phyloP scores from a whole-genome alignment of 2,113 vertebrate species.

The Lethenteron reissneri region DNA sequence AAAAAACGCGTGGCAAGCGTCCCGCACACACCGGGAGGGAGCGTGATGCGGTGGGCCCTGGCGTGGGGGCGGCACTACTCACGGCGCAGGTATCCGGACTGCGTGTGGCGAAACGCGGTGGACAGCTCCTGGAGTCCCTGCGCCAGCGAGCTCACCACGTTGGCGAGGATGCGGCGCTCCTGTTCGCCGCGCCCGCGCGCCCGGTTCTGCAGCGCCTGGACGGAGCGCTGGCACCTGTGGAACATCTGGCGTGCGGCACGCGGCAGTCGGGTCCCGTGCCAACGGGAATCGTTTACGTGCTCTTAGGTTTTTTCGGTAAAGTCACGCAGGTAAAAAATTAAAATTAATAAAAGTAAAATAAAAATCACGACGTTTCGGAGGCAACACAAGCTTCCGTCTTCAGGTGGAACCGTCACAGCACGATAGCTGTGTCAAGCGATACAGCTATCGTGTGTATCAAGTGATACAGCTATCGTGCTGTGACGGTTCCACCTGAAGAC shows the following conservation, averaged over 20 bases:
- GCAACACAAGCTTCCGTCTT: too few relatives aligned
- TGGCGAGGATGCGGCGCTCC: constrained; percentile 61
- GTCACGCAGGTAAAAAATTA: background rate
- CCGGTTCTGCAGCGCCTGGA: constrained; percentile 49
- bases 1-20: too few relatives aligned
- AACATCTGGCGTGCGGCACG: constrained; percentile 44
- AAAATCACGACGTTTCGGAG: background rate
- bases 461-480: too few relatives aligned
- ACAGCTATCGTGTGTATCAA: too few relatives aligned
- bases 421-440: too few relatives aligned
- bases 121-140: constrained; percentile 83
- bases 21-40: too few relatives aligned
- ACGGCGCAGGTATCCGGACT: constrained; percentile 90
- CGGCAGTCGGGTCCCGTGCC: too few relatives aligned
- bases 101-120: constrained; percentile 59
- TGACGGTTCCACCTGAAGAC: too few relatives aligned
- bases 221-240: constrained; percentile 76
- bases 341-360: background rate
- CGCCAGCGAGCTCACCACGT: constrained; percentile 73
- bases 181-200: constrained; percentile 57
- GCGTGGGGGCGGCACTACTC: constrained; percentile 17
- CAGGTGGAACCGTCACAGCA: too few relatives aligned
- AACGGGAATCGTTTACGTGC: too few relatives aligned
- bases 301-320: background rate
- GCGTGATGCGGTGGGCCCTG: too few relatives aligned